A percentile compares a stretch with the other conserved stretches of the same genome.
phyloP scores from a whole-genome alignment of 64 coral and sea anemone species.

The Montipora capricornis region DNA sequence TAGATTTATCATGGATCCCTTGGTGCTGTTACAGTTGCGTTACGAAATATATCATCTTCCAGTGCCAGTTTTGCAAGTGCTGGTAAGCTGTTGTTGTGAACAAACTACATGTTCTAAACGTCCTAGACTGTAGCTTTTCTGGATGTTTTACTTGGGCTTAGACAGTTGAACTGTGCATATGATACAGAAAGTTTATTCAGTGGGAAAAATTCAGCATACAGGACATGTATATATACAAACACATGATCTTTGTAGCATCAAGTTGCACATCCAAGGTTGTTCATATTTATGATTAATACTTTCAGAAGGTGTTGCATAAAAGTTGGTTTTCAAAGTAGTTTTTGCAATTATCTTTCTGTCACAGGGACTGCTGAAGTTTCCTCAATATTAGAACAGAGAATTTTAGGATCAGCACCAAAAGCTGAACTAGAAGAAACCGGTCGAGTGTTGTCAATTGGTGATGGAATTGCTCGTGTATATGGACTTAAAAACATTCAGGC shows the following conservation, averaged over 20 bases:
- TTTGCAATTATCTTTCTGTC: background rate
- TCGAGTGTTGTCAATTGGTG: conserved; percentile 98
- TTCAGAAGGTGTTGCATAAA: background rate
- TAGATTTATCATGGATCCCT: conserved; percentile 90
- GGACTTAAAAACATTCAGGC: conserved; percentile 99
- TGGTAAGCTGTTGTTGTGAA: conserved; percentile 41
- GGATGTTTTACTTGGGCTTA: too few species aligned
- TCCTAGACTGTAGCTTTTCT: too few species aligned
- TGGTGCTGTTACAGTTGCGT: conserved; percentile 77
- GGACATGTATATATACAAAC: too few species aligned
- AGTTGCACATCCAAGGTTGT: too few species aligned
- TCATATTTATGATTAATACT: too few species aligned
- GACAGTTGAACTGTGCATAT: too few species aligned
- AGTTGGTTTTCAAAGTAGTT: background rate
- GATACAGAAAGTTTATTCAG: too few species aligned
- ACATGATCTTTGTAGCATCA: too few species aligned
- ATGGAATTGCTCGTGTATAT: conserved; percentile 99
- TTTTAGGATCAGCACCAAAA: conserved; percentile 93
- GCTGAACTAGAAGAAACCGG: conserved; percentile 99
- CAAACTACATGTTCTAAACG: too few species aligned
- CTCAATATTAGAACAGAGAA: conserved; percentile 95
- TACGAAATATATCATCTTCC: conserved; percentile 79
- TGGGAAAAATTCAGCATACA: too few species aligned
- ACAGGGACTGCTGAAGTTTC: conserved; percentile 98
- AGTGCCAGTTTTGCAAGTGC: conserved; percentile 77